Evolutionary conservation across 1,140 invertebrate species (phyloP), one percentile per base, ranked within the genome.

Genomic region (Drosophila novamexicana): DNA sequence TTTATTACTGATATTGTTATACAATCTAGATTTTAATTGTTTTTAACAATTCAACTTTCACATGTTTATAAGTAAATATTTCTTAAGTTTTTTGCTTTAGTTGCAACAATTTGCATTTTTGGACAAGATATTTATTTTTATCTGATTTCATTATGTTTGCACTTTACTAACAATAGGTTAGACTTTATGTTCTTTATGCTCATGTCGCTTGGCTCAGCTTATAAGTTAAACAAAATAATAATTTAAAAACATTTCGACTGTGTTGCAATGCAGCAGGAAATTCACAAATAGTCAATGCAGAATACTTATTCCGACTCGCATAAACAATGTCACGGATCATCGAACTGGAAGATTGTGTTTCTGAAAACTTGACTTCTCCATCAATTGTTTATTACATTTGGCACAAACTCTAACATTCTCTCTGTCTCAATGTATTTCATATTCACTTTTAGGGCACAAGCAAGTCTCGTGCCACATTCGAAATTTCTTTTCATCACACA

Each of bases 1-100:
- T 84, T 57, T 54, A 69, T 79, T 83, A 63, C 39, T 80, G 77
- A 80, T 80, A 79, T 83, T 83, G 59, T 64, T 65, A 79, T 82
- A 79, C 65, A 79, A 77, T 68, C 79, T 86, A 82, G 65, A 79
- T 83, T 86, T 86, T 79, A 69, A 88, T 86, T 86, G 83, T 86
- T 86, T 86, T 74, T 22, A 86, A 86, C 83, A 86, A 86, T 86
- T 86, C 62, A 86, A 88, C 82, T 75, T 82, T 86, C 82, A 81
- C 79, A 82, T 78, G 75, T 67, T 81, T 86, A 77, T 79, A 86
- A 86, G 82, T 85, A 86, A 86, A 79, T 88, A 61, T 82, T 75
- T 80, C 61, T 79, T 68, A 71, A 40, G 40, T 18, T 18, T 53
- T 68, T 68, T 45, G 40, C 29, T 57, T 57, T 64, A 59, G 57